Conservation (phyloP, 1,140 invertebrate genomes). For the Gryon sp. region DNA sequence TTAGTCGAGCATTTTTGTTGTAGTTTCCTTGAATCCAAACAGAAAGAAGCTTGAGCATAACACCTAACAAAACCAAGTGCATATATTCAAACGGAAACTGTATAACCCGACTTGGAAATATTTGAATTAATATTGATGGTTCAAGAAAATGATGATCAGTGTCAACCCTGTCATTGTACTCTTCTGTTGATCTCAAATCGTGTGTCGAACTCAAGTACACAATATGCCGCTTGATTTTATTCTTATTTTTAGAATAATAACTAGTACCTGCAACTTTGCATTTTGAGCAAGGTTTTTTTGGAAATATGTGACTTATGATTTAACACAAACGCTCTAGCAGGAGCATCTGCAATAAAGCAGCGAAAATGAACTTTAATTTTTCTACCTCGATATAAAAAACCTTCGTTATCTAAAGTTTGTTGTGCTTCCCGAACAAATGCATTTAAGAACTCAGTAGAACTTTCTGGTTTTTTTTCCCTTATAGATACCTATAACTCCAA, state of each 20-base stretch:
- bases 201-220: not conserved
- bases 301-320: slow-evolving; percentile 1
- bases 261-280: not conserved
- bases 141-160: not conserved
- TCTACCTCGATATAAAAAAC: not conserved
- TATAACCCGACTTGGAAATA: not conserved
- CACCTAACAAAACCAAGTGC: slow-evolving; percentile 2
- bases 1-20: not conserved
- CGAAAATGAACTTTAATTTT: not conserved
- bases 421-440: not conserved
- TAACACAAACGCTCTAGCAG: slow-evolving; percentile 11
- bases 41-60: not conserved
- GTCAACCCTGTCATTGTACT: not conserved
- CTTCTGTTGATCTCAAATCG: not conserved
- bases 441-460: slow-evolving; percentile 14
- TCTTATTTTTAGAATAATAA: not conserved
- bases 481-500: slow-evolving; percentile 15
- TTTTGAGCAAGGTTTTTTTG: slow-evolving; percentile 21
- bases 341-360: slow-evolving; percentile 20
- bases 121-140: not conserved
- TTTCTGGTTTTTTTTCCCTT: slow-evolving; percentile 7
- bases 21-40: not conserved
- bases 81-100: slow-evolving; percentile 11
- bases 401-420: not conserved
- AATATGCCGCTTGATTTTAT: not conserved